Conservation (phyloP, 1,140 invertebrate genomes). For the Listronotus oregonensis region DNA sequence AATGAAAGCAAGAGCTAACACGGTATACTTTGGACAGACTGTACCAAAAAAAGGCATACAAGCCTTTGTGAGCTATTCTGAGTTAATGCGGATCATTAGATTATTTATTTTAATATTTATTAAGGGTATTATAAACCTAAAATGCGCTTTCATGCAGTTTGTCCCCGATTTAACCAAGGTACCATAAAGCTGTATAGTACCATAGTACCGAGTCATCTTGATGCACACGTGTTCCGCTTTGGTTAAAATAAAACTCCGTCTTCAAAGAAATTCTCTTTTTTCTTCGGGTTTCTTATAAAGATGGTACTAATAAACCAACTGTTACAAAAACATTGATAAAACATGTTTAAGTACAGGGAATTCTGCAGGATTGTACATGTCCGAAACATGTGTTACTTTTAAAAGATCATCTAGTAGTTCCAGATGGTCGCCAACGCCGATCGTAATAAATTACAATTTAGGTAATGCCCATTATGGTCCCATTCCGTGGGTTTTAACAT, state of each 20-base stretch:
- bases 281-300: slow-evolving; percentile 20
- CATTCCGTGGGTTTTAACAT: background rate
- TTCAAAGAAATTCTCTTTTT: slow-evolving; percentile 32
- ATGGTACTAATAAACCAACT: slow-evolving; percentile 29
- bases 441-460: no score
- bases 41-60: no score
- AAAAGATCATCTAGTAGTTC: background rate
- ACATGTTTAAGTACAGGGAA: background rate
- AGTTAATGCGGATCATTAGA: no score
- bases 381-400: background rate
- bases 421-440: no score
- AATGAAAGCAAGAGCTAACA: no score
- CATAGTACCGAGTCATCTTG: slow-evolving; percentile 35
- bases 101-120: no score
- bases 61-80: no score
- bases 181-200: slow-evolving; percentile 30
- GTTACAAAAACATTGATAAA: slow-evolving; percentile 17
- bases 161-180: slow-evolving; percentile 3
- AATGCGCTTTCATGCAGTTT: slow-evolving; percentile 1
- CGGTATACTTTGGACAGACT: no score
- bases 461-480: background rate
- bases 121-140: no score
- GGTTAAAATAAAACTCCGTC: slow-evolving; percentile 14
- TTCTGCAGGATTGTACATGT: background rate
- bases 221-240: slow-evolving; percentile 31